A percentile compares a stretch with the other conserved stretches of the same genome.
phyloP scores from a whole-genome alignment of 1,140 invertebrate genomes.

The Hylaeus volcanicus region DNA sequence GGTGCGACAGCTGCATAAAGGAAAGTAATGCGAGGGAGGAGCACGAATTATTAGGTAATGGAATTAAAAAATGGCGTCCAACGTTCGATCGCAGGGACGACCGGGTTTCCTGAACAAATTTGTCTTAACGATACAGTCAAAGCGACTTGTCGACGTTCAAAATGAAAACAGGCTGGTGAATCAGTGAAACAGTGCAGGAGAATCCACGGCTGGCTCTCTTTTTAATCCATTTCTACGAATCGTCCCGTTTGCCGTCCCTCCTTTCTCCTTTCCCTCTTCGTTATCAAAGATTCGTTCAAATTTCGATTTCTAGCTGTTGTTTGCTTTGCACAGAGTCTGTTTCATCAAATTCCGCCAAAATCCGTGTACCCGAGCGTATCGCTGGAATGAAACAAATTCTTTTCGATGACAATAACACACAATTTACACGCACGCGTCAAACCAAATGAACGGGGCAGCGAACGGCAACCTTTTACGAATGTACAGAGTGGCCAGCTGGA shows the following conservation, averaged over 20 bases:
- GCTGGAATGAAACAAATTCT: background rate
- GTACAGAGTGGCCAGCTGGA: conserved; percentile 11
- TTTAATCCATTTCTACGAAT: conserved; percentile 5
- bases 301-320: background rate
- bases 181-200: background rate
- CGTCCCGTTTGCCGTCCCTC: background rate
- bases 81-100: background rate
- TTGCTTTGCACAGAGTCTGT: background rate
- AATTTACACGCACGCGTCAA: conserved; percentile 54
- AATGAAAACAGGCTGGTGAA: background rate
- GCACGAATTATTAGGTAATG: background rate
- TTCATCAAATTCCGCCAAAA: background rate
- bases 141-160: background rate
- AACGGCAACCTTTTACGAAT: conserved; percentile 1
- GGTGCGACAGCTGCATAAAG: background rate
- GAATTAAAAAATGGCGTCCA: background rate
- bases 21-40: no score
- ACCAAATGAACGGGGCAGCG: conserved; percentile 57
- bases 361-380: no score
- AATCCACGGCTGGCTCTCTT: conserved; percentile 10
- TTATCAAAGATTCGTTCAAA: conserved; percentile 23
- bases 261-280: background rate
- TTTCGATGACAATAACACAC: conserved; percentile 22
- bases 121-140: conserved; percentile 2
- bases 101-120: background rate